These are phyloP conservation scores for Halocynthia roretzi DNA, from an alignment of 23 tunicate species.

Conservation along the genomic window DNA sequence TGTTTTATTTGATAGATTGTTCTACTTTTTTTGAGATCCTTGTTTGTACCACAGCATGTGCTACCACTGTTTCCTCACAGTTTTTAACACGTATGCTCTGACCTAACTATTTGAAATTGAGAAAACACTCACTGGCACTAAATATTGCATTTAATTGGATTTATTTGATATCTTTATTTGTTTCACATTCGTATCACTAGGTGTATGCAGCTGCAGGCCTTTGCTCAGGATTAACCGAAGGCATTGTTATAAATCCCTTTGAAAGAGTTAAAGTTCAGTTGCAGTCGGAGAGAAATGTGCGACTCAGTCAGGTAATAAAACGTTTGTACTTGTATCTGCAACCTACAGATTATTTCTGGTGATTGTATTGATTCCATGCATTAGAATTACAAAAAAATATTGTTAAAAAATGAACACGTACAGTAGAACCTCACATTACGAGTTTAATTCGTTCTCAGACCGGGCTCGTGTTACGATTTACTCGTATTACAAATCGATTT, in stretches of 20 bases:
- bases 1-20: conserved; percentile 4
- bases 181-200: conserved; percentile 8
- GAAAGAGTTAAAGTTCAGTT: conserved; percentile 93
- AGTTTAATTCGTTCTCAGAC: background rate
- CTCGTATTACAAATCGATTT: background rate
- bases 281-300: conserved; percentile 79
- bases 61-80: no score
- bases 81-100: no score
- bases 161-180: no score
- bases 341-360: background rate
- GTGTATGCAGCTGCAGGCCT: conserved; percentile 90
- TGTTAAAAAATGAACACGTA: background rate
- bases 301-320: conserved; percentile 59
- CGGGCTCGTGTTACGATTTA: background rate
- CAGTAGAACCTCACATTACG: no score
- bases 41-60: no score
- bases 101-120: no score
- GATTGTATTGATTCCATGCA: background rate
- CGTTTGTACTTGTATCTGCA: background rate
- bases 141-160: no score
- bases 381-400: background rate
- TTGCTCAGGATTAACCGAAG: conserved; percentile 91
- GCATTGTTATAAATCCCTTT: conserved; percentile 82
- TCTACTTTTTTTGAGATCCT: background rate
- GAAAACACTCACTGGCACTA: no score